Conservation (phyloP, 37 sponge, comb jelly and placozoan species). For the Geodia barretti region DNA sequence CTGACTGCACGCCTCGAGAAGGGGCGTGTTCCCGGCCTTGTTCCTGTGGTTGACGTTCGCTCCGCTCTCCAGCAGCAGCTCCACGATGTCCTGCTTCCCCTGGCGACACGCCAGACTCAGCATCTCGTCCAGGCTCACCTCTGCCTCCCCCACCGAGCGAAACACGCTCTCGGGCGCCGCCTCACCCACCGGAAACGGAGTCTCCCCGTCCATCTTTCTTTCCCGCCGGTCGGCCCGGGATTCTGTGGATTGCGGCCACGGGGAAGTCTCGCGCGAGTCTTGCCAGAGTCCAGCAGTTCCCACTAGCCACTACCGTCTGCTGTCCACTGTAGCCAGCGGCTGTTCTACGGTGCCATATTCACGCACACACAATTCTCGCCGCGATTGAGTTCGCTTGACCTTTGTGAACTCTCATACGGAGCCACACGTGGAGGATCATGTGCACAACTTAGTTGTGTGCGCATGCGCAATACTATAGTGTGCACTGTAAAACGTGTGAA, state of each 20-base stretch:
- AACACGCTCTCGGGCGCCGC: slow-evolving; percentile 58
- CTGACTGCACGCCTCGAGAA: slow-evolving; percentile 98
- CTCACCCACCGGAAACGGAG: slow-evolving; percentile 10
- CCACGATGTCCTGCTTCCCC: slow-evolving; percentile 99
- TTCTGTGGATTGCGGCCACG: no score
- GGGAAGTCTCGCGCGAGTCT: no score
- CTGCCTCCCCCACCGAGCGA: slow-evolving; percentile 71
- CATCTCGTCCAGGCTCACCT: slow-evolving; percentile 98
- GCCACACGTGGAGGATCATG: neutral
- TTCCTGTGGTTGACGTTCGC: slow-evolving; percentile 95
- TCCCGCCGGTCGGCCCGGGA: no score
- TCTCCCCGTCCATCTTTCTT: slow-evolving; percentile 42
- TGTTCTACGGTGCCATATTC: neutral
- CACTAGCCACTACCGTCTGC: neutral
- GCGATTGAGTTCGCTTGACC: neutral
- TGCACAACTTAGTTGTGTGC: no score
- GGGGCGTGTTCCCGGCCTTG: slow-evolving; percentile 97
- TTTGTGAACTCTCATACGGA: neutral
- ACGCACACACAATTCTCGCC: neutral
- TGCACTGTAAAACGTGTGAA: no score
- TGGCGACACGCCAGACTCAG: slow-evolving; percentile 97
- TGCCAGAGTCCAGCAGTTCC: no score
- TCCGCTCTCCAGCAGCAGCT: slow-evolving; percentile 95
- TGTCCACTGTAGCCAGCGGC: neutral
- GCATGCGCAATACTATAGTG: no score